These are phyloP conservation scores for Actinia equina DNA, from an alignment of 64 coral and sea anemone species.

Conservation along the genomic window DNA sequence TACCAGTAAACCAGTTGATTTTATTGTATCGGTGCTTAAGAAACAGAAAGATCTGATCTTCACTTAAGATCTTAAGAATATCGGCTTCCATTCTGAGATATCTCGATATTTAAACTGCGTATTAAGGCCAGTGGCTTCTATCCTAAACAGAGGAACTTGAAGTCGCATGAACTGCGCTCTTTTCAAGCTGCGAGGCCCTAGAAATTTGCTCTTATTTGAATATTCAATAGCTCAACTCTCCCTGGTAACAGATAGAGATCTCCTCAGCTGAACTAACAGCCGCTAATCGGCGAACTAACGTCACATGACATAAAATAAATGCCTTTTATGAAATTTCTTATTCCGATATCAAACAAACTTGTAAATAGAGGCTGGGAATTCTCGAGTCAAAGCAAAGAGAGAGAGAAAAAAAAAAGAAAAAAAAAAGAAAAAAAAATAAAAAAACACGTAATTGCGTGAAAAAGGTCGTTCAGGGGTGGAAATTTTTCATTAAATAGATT, in stretches of 20 bases:
- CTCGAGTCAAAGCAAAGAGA: background rate
- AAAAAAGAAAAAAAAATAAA: background rate
- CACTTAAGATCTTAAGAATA: slow-evolving; percentile 9
- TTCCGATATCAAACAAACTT: slow-evolving; percentile 1
- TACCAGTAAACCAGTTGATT: slow-evolving; percentile 15
- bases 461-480: background rate
- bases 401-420: background rate
- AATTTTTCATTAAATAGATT: background rate
- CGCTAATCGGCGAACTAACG: slow-evolving; percentile 15
- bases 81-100: background rate
- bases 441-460: background rate
- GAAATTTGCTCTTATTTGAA: slow-evolving; percentile 6
- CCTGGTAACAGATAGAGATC: slow-evolving; percentile 22
- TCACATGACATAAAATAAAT: slow-evolving; percentile 17
- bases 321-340: slow-evolving; percentile 9
- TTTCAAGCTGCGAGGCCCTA: slow-evolving; percentile 18
- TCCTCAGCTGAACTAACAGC: slow-evolving; percentile 16
- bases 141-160: background rate
- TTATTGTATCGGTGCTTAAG: slow-evolving; percentile 1
- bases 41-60: background rate
- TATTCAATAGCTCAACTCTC: background rate
- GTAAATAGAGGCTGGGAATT: background rate
- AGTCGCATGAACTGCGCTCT: background rate
- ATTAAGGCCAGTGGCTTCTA: background rate
- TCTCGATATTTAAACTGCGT: background rate